A percentile compares a stretch with the other conserved stretches of the same genome.
phyloP scores from a whole-genome alignment of 2,888 invertebrate species.

The Zonitis immaculata region DNA sequence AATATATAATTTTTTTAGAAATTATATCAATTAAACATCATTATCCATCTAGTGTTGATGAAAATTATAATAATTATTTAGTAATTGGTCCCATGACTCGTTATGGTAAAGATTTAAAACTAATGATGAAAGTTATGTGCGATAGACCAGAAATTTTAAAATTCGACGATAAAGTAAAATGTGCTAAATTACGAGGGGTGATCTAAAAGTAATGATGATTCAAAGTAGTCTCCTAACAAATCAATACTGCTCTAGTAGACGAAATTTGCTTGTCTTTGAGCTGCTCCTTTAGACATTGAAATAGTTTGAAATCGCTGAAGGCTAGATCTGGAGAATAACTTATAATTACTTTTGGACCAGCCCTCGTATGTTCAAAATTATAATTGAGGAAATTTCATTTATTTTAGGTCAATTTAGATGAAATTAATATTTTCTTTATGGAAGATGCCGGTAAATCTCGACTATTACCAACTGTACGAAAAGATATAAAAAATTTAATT shows the following conservation, averaged over 20 bases:
- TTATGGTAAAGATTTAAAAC: slow-evolving; percentile 69
- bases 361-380: no score
- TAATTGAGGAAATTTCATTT: slow-evolving; percentile 2
- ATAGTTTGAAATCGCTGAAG: no score
- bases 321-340: slow-evolving; percentile 9
- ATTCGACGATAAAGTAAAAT: slow-evolving; percentile 55
- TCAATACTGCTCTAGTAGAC: no score
- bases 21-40: slow-evolving; percentile 57
- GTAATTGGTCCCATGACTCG: slow-evolving; percentile 71
- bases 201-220: no score
- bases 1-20: slow-evolving; percentile 44
- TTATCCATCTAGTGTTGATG: slow-evolving; percentile 54
- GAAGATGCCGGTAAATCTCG: slow-evolving; percentile 56
- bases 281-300: no score
- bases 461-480: slow-evolving; percentile 52
- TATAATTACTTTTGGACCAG: background rate
- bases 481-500: slow-evolving; percentile 53
- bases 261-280: no score
- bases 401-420: slow-evolving; percentile 31
- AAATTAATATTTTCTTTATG: slow-evolving; percentile 52
- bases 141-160: slow-evolving; percentile 44
- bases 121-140: slow-evolving; percentile 61
- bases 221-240: no score
- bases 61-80: slow-evolving; percentile 51
- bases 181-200: no score